Conservation (phyloP, 2,113 vertebrate genomes). For the Macrotus californicus region DNA sequence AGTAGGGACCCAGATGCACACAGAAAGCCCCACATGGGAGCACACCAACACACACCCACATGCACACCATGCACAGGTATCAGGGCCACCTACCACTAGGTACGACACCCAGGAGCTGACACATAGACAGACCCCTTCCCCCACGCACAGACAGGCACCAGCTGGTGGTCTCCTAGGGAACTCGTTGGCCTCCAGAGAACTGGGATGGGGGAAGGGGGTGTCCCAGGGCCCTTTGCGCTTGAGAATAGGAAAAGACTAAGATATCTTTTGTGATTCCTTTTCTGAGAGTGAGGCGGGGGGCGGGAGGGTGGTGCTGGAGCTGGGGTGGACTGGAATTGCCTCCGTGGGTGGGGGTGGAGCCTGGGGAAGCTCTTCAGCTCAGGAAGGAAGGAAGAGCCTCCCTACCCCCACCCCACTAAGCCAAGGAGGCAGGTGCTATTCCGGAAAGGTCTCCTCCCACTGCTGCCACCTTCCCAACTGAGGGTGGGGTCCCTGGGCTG, state of each 20-base stretch:
- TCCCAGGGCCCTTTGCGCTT: neutral
- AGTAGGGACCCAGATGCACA: neutral
- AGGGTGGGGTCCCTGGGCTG: slow-evolving; percentile 51
- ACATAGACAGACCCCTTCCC: neutral
- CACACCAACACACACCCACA: neutral
- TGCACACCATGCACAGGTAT: neutral
- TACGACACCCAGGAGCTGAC: neutral
- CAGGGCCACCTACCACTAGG: neutral
- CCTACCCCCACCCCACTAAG: neutral
- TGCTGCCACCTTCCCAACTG: neutral
- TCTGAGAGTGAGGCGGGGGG: neutral
- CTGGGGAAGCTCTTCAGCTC: slow-evolving; percentile 11
- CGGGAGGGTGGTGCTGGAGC: too few species aligned
- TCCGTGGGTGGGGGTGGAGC: slow-evolving; percentile 19
- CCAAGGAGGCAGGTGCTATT: neutral
- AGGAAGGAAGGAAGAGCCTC: slow-evolving; percentile 48
- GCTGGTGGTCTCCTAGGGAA: slow-evolving; percentile 64
- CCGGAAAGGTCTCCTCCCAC: neutral
- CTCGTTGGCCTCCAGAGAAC: neutral
- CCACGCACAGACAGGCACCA: slow-evolving; percentile 13
- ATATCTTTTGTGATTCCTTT: neutral
- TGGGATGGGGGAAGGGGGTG: neutral
- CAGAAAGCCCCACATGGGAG: neutral
- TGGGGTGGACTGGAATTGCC: neutral
- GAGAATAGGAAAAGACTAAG: neutral